Percentiles rank a stretch among this genome's conserved stretches.
Evolutionary conservation across 2,797 vertebrate species (phyloP).

Genomic region (Falco novaeseelandiae): DNA sequence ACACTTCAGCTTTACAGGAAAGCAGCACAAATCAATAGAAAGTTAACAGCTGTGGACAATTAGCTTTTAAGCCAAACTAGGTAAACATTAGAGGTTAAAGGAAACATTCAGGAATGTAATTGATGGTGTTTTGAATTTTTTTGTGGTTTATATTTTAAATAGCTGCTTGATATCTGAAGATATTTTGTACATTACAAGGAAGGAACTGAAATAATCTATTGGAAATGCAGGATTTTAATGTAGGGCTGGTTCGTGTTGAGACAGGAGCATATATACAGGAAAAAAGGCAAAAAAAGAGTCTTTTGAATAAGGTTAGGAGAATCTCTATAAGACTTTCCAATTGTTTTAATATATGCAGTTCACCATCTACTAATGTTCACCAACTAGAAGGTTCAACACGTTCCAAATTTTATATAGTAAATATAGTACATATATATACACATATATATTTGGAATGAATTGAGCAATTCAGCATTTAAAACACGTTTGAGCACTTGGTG

Average conservation of each 20-base stretch:
- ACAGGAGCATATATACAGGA: background rate
- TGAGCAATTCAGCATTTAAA: background rate
- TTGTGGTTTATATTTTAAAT: constrained; percentile 1
- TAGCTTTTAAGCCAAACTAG: constrained; percentile 48
- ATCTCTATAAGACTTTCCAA: background rate
- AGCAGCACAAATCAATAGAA: constrained; percentile 60
- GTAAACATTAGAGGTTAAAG: constrained; percentile 45
- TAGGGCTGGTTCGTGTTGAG: constrained; percentile 10
- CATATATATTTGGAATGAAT: background rate
- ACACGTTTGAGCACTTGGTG: background rate
- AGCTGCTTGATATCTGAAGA: constrained; percentile 39
- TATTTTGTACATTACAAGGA: constrained; percentile 25
- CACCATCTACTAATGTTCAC: constrained; percentile 2
- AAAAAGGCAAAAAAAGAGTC: background rate
- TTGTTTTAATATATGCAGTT: background rate
- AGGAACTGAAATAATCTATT: constrained; percentile 26
- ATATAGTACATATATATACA: background rate
- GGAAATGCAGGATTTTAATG: constrained; percentile 61
- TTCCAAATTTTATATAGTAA: background rate
- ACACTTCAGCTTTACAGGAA: constrained; percentile 44
- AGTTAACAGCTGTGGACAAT: constrained; percentile 31
- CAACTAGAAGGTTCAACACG: background rate
- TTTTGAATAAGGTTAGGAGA: background rate
- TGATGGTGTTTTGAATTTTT: background rate
- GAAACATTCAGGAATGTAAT: constrained; percentile 1